Evolutionary conservation across 2,797 vertebrate species (phyloP), one percentile per base, ranked within the genome.

Genomic region (Enteromius thamalakanensis): DNA sequence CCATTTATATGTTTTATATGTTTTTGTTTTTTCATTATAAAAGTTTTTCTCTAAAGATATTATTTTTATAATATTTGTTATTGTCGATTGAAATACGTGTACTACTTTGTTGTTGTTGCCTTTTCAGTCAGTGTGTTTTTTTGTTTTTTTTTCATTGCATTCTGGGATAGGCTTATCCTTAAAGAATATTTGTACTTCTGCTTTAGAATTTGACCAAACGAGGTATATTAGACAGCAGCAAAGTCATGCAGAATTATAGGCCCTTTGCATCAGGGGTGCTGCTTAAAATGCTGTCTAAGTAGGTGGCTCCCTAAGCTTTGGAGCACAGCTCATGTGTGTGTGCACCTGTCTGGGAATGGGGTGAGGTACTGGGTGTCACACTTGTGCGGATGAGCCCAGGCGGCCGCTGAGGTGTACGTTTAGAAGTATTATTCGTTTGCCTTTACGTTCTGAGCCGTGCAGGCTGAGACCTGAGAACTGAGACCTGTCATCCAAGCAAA

Each of bases 341-440:
- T 51, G 19, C 45, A 37, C 12, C 21, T 49, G 29, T 55, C 47
- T 7, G n/a, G 12, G 19, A 67, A 19, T 7, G 21, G 21, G 29
- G 11, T 47, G 21, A 65, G 26, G n/a, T 26, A 37, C 11, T 68
- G 67, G 47, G 45, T 11, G 29, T 79, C 76, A 37, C 76, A n/a
- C 47, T 37, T 47, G 6, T 58, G 34, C 3, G 17, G 67, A 70
- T 71, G 29, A 60, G 8, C 19, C 55, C 37, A 51, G 1, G 37
- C 40, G 32, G 58, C 10, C 23, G 17, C 55, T 65, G 58, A 78
- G 55, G 76, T 78, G 40, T 60, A 23, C 23, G 23, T 65, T 78
- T 64, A 45, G 40, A 88, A 86, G 89, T 68, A 91, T 92, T 91
- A 92, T 90, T 90, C 87, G 85, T 91, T 92, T 89, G 88, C 93